A percentile compares a stretch with the other conserved stretches of the same genome.
Conservation (phyloP, 2,888 invertebrate species). For the Diarsia dahlii region DNA sequence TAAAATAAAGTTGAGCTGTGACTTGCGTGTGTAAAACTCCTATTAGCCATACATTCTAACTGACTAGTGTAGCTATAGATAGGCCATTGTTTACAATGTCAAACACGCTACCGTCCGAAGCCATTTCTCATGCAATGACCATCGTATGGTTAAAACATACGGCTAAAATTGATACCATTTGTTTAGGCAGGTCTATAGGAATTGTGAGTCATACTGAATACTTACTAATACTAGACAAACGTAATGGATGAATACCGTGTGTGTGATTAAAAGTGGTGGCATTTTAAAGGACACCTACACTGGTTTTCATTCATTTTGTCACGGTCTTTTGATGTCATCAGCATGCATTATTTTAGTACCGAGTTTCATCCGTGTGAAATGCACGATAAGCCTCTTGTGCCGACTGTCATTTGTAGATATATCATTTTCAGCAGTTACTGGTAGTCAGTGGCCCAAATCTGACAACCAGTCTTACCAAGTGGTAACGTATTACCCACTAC, state of each 20-base stretch:
- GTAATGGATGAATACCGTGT: neutral
- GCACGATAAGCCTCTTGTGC: too few relatives aligned
- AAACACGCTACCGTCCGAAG: conserved; percentile 24
- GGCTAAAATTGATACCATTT: conserved; percentile 19
- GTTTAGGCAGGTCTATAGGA: conserved; percentile 16
- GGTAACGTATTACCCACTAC: too few relatives aligned
- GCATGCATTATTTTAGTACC: too few relatives aligned
- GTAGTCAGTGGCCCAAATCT: too few relatives aligned
- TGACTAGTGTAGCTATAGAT: neutral
- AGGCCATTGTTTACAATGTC: conserved; percentile 44
- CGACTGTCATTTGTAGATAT: too few relatives aligned
- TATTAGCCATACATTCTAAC: neutral
- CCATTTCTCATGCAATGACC: conserved; percentile 22
- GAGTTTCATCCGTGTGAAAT: too few relatives aligned
- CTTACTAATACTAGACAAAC: conserved; percentile 4
- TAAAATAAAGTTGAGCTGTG: neutral
- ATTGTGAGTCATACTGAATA: conserved; percentile 36
- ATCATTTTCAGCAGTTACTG: too few relatives aligned
- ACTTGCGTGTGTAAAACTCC: conserved; percentile 20
- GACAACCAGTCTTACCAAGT: too few relatives aligned
- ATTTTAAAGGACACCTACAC: neutral
- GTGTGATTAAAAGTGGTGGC: neutral
- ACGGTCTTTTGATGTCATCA: too few relatives aligned
- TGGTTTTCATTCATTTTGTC: too few relatives aligned
- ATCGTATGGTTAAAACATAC: conserved; percentile 28